Percentiles rank a stretch among this genome's conserved stretches.
phyloP scores from a whole-genome alignment of 1,140 invertebrate genomes.

The Chionoecetes opilio region DNA sequence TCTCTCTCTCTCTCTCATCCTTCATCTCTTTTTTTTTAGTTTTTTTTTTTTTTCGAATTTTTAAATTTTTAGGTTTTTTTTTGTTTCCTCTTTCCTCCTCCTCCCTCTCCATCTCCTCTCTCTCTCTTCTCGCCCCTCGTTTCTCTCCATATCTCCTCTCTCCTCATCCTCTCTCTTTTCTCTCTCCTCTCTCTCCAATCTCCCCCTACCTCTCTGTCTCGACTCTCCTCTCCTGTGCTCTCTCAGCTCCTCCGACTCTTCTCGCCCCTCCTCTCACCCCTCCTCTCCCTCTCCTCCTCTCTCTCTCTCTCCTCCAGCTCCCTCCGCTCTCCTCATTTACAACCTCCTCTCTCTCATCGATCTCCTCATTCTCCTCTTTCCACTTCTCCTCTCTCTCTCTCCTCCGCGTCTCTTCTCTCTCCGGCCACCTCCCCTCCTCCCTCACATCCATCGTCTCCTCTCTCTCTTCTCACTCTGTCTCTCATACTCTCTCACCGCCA shows the following conservation, averaged over 20 bases:
- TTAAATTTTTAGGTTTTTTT: no score
- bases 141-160: neutral
- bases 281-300: constrained; percentile 30
- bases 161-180: neutral
- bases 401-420: neutral
- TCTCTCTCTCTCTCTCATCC: constrained; percentile 34
- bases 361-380: constrained; percentile 40
- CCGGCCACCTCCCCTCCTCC: no score
- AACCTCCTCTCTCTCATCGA: constrained; percentile 34
- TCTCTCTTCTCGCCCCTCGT: no score
- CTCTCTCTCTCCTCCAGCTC: constrained; percentile 38
- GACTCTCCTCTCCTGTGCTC: constrained; percentile 60
- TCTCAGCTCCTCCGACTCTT: constrained; percentile 71
- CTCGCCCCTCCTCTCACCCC: neutral
- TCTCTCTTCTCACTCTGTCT: no score
- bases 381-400: neutral
- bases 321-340: no score
- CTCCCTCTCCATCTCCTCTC: constrained; percentile 23
- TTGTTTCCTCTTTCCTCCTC: neutral
- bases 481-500: constrained; percentile 55
- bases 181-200: neutral
- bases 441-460: neutral
- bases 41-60: no score
- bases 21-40: neutral
- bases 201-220: constrained; percentile 49